These are phyloP conservation scores for Physeter macrocephalus DNA, from an alignment of 2,113 vertebrate species.

Conservation along the genomic window DNA sequence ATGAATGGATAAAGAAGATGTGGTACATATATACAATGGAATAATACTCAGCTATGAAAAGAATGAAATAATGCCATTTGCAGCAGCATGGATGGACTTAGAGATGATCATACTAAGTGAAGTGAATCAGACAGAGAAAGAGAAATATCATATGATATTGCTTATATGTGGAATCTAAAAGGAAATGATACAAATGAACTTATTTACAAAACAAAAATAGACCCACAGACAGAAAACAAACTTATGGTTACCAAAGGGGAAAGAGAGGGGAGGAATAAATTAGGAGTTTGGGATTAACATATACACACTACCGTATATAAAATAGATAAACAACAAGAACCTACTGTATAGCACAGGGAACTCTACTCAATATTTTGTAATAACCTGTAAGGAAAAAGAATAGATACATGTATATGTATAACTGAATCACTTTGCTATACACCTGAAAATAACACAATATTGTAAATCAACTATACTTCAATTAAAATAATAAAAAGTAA, in stretches of 20 bases:
- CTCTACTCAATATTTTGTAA: neutral
- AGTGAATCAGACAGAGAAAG: too few relatives aligned
- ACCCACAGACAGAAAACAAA: neutral
- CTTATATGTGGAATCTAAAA: too few relatives aligned
- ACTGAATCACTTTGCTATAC: neutral
- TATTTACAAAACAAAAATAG: neutral
- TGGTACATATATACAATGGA: too few relatives aligned
- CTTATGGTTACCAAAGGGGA: too few relatives aligned
- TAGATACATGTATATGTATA: neutral
- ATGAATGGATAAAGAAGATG: too few relatives aligned
- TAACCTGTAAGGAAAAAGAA: neutral
- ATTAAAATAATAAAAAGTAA: neutral
- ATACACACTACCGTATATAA: too few relatives aligned
- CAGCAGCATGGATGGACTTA: too few relatives aligned
- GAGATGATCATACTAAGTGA: too few relatives aligned
- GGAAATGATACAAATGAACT: neutral
- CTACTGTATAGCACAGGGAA: neutral
- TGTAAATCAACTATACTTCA: neutral
- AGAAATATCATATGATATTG: too few relatives aligned
- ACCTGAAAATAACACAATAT: neutral
- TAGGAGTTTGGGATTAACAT: too few relatives aligned
- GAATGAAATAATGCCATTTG: too few relatives aligned
- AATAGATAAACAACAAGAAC: neutral
- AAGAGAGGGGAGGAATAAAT: neutral
- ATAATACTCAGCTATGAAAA: too few relatives aligned